Percentiles rank a stretch among this genome's conserved stretches.
Evolutionary conservation across 2,888 invertebrate genomes (phyloP).

Genomic region (Mactromeris polynyma): DNA sequence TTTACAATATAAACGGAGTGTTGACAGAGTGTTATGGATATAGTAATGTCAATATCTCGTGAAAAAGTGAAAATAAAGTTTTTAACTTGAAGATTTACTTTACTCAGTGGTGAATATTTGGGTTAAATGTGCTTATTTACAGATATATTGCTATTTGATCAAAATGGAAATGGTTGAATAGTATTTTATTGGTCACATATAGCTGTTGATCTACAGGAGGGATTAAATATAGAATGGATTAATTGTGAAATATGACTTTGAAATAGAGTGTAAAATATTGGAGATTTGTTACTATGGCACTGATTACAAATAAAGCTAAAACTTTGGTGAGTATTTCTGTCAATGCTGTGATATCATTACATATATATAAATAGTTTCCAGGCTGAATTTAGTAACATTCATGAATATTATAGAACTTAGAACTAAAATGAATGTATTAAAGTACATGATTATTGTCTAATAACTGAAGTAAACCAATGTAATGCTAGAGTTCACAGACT

Average conservation of each 20-base stretch:
- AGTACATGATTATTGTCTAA: no score
- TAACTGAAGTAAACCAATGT: no score
- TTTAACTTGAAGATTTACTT: neutral
- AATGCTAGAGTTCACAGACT: no score
- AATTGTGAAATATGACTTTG: slow-evolving; percentile 7
- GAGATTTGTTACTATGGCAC: slow-evolving; percentile 43
- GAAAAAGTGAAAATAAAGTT: slow-evolving; percentile 14
- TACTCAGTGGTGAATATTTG: neutral
- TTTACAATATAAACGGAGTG: slow-evolving; percentile 3
- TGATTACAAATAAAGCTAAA: slow-evolving; percentile 51
- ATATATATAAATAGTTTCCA: no score
- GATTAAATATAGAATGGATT: neutral
- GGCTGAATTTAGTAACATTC: no score
- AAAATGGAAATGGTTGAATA: neutral
- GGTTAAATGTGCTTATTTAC: neutral
- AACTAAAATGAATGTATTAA: no score
- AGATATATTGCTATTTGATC: neutral
- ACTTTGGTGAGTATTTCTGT: slow-evolving; percentile 55
- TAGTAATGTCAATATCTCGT: slow-evolving; percentile 10
- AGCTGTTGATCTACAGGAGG: neutral
- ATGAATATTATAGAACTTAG: no score
- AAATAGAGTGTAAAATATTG: neutral
- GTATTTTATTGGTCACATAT: slow-evolving; percentile 4
- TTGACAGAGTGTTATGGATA: slow-evolving; percentile 39
- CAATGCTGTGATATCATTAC: no score